These are phyloP conservation scores for Lampris incognitus DNA, from an alignment of 2,113 vertebrate species.

Conservation along the genomic window DNA sequence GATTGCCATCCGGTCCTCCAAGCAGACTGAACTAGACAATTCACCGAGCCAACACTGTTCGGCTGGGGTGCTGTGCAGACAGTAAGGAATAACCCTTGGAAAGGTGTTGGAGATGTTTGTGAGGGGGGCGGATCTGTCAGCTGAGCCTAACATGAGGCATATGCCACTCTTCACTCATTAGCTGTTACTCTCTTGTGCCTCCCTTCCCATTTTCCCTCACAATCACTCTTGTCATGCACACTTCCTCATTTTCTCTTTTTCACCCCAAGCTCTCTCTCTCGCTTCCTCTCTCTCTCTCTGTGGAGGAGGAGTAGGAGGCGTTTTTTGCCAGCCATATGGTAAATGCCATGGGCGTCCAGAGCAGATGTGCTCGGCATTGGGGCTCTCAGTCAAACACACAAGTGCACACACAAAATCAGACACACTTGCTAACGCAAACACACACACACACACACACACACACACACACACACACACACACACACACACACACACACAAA, in stretches of 20 bases:
- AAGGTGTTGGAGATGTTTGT: slow-evolving; percentile 46
- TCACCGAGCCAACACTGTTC: slow-evolving; percentile 28
- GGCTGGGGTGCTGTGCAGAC: slow-evolving; percentile 9
- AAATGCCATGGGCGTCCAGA: slow-evolving; percentile 71
- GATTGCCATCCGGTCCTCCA: not conserved
- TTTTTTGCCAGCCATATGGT: slow-evolving; percentile 76
- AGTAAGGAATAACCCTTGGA: slow-evolving; percentile 10
- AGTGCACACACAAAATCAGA: slow-evolving; percentile 33
- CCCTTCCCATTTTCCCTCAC: slow-evolving; percentile 38
- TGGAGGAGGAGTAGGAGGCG: slow-evolving; percentile 58
- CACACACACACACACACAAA: slow-evolving; percentile 24
- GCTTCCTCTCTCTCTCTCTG: slow-evolving; percentile 41
- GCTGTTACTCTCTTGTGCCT: slow-evolving; percentile 59
- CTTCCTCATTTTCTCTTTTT: slow-evolving; percentile 57
- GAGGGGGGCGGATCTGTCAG: slow-evolving; percentile 31
- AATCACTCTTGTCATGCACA: slow-evolving; percentile 24
- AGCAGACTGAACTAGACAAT: slow-evolving; percentile 12
- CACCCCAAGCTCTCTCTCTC: slow-evolving; percentile 44
- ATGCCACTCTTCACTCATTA: slow-evolving; percentile 64
- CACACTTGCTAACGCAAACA: slow-evolving; percentile 45
- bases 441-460: slow-evolving; percentile 35
- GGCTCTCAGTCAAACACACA: slow-evolving; percentile 67
- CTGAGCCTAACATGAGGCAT: slow-evolving; percentile 60
- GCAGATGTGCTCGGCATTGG: slow-evolving; percentile 77
- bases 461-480: slow-evolving; percentile 13